These are phyloP conservation scores for Cercocebus atys DNA, from an alignment of 2,113 vertebrate genomes.

Conservation along the genomic window DNA sequence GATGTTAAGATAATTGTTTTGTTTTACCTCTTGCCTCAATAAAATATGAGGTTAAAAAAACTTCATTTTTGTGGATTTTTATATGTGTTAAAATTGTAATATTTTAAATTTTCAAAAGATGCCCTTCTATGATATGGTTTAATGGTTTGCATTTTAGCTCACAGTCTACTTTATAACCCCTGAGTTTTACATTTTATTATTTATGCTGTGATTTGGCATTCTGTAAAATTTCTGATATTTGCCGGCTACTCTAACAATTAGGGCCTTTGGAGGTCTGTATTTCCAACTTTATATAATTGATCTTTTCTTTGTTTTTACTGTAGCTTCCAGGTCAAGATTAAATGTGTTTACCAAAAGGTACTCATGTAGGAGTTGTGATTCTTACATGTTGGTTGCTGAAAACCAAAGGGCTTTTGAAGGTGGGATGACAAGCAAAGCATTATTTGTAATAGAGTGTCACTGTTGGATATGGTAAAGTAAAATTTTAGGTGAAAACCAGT, in stretches of 20 bases:
- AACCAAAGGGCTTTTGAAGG: neutral
- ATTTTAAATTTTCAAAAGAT: neutral
- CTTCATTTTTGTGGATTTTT: neutral
- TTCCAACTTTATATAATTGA: constrained; percentile 7
- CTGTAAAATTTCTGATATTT: constrained; percentile 13
- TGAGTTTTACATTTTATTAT: neutral
- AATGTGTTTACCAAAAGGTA: neutral
- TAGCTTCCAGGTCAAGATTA: neutral
- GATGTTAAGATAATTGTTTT: constrained; percentile 54
- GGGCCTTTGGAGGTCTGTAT: neutral
- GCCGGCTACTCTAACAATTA: neutral
- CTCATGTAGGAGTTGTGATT: neutral
- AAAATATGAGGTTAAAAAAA: neutral
- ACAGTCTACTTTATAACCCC: neutral
- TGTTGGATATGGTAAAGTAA: neutral
- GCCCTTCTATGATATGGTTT: neutral
- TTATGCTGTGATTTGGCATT: constrained; percentile 10
- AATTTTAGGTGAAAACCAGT: neutral
- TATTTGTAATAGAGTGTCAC: neutral
- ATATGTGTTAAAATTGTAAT: neutral
- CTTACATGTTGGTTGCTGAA: neutral
- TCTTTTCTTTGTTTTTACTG: neutral
- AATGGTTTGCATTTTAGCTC: constrained; percentile 2
- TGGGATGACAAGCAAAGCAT: neutral
- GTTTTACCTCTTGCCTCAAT: constrained; percentile 54